Conservation (phyloP, 2,888 invertebrate genomes). For the Drosophila meridiana region DNA sequence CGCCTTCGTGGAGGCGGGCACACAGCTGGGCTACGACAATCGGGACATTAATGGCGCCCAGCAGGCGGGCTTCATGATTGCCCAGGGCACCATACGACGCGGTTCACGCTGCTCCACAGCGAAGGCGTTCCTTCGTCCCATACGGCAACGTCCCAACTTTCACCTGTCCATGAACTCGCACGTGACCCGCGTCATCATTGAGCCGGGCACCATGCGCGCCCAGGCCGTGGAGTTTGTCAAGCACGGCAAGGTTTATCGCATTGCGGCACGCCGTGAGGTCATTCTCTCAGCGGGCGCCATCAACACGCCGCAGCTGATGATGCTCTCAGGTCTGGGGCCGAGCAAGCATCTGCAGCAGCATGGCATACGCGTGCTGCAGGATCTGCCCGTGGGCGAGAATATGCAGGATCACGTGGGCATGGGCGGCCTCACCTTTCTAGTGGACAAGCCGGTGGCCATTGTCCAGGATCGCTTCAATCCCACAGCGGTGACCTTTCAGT, state of each 20-base stretch:
- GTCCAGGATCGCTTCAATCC: constrained; percentile 92
- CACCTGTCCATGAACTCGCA: constrained; percentile 93
- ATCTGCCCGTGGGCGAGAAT: constrained; percentile 92
- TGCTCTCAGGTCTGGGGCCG: constrained; percentile 95
- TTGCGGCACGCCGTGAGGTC: constrained; percentile 92
- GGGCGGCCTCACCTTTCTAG: constrained; percentile 88
- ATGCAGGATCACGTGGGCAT: constrained; percentile 95
- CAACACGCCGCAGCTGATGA: constrained; percentile 95
- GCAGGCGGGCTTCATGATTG: constrained; percentile 93
- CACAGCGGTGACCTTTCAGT: constrained; percentile 92
- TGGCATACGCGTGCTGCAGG: constrained; percentile 90
- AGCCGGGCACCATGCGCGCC: constrained; percentile 90
- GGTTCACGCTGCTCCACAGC: constrained; percentile 94
- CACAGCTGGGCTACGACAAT: constrained; percentile 93
- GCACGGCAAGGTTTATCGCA: constrained; percentile 89
- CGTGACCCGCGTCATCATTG: constrained; percentile 91
- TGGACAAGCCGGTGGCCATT: constrained; percentile 93
- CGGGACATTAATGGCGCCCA: constrained; percentile 92
- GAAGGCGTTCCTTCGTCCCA: constrained; percentile 93
- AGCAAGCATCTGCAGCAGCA: constrained; percentile 89
- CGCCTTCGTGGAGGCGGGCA: constrained; percentile 93
- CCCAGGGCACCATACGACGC: constrained; percentile 91
- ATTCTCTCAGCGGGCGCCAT: constrained; percentile 96
- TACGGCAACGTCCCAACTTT: constrained; percentile 90
- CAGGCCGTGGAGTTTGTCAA: constrained; percentile 92